Percentiles rank a stretch among this genome's conserved stretches.
These are phyloP conservation scores for Microdon myrmicae DNA, from an alignment of 2,888 invertebrate genomes.

Conservation along the genomic window DNA sequence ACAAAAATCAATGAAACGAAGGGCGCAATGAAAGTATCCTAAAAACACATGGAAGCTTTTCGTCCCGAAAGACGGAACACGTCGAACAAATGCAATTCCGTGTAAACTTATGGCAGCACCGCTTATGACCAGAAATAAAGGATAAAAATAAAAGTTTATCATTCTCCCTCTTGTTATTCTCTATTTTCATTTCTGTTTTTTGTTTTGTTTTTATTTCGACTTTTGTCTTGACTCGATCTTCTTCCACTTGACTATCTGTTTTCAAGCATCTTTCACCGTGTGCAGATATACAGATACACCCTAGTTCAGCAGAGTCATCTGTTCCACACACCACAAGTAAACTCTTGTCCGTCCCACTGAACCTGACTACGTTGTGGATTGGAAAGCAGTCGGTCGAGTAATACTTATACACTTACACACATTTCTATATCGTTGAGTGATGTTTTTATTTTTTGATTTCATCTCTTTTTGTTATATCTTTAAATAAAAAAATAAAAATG, in stretches of 20 bases:
- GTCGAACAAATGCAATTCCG: neutral
- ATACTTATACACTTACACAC: slow-evolving; percentile 51
- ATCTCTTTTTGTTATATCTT: slow-evolving; percentile 10
- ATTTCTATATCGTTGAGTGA: slow-evolving; percentile 16
- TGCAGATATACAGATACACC: slow-evolving; percentile 18
- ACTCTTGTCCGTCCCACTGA: slow-evolving; percentile 48
- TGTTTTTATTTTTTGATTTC: slow-evolving; percentile 4
- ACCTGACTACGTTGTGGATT: slow-evolving; percentile 49
- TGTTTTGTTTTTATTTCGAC: slow-evolving; percentile 5
- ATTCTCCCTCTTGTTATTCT: too few relatives aligned
- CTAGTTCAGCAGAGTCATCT: neutral
- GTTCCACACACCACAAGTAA: slow-evolving; percentile 7
- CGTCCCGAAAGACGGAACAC: neutral
- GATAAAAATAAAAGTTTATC: slow-evolving; percentile 39
- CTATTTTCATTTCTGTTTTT: slow-evolving; percentile 42
- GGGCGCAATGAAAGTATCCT: slow-evolving; percentile 35
- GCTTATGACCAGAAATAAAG: slow-evolving; percentile 15
- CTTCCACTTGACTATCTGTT: neutral
- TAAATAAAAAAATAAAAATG: too few relatives aligned
- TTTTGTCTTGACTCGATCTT: slow-evolving; percentile 9
- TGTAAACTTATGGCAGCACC: slow-evolving; percentile 30
- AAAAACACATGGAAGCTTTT: slow-evolving; percentile 23
- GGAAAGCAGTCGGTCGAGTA: slow-evolving; percentile 51
- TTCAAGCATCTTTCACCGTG: slow-evolving; percentile 8
- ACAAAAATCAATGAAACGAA: slow-evolving; percentile 11